Conservation (phyloP, 1,140 invertebrate genomes). For the Anthonomus grandis region DNA sequence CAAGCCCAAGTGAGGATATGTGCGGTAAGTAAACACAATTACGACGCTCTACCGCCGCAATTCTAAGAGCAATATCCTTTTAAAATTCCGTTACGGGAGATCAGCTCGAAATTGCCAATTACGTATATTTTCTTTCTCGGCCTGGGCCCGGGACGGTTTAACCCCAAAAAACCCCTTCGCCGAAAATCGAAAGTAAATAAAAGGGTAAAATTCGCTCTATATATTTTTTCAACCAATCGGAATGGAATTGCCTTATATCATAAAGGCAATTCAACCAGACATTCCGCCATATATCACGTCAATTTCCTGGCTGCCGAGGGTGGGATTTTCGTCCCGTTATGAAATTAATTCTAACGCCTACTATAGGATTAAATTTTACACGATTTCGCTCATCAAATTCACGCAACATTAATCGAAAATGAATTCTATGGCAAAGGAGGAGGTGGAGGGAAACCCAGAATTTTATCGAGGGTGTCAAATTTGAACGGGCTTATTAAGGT, state of each 20-base stretch:
- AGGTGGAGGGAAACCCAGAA: too few relatives aligned
- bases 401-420: slow-evolving; percentile 25
- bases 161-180: too few relatives aligned
- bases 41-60: not conserved
- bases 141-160: too few relatives aligned
- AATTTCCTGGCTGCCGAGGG: slow-evolving; percentile 27
- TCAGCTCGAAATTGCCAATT: slow-evolving; percentile 19
- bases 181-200: too few relatives aligned
- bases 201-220: not conserved
- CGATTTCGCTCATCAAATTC: slow-evolving; percentile 16
- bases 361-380: slow-evolving; percentile 18
- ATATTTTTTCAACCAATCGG: not conserved
- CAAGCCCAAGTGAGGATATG: too few relatives aligned
- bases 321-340: slow-evolving; percentile 21
- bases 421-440: slow-evolving; percentile 16
- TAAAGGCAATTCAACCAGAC: not conserved
- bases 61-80: slow-evolving; percentile 14
- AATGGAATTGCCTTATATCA: not conserved
- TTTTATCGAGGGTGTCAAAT: slow-evolving; percentile 17
- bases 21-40: slow-evolving; percentile 18
- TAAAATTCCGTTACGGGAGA: slow-evolving; percentile 16
- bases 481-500: slow-evolving; percentile 14
- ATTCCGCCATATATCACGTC: slow-evolving; percentile 11
- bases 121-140: not conserved
- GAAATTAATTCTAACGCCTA: slow-evolving; percentile 32